A percentile compares a stretch with the other conserved stretches of the same genome.
Conservation (phyloP, 2,113 vertebrate species). For the Leptobrachium leishanense region DNA sequence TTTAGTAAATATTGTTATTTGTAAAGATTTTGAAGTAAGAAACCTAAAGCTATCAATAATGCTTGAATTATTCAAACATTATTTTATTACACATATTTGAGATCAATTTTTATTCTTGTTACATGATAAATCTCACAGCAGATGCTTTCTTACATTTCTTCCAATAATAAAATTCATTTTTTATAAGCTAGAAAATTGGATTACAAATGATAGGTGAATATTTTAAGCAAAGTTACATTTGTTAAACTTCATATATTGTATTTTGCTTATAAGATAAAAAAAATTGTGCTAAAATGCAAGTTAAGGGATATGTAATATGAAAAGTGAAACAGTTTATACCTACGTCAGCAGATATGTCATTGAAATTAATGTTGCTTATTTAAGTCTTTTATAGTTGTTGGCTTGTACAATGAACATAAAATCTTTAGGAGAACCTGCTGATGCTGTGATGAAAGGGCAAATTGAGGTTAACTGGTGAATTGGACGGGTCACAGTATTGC, state of each 20-base stretch:
- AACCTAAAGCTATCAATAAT: too few relatives aligned
- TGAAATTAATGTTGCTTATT: conserved; percentile 37
- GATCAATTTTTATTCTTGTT: too few relatives aligned
- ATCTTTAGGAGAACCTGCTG: conserved; percentile 14
- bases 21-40: too few relatives aligned
- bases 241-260: neutral
- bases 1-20: neutral
- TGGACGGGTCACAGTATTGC: conserved; percentile 6
- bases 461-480: conserved; percentile 35
- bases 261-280: neutral
- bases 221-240: too few relatives aligned
- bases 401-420: conserved; percentile 22
- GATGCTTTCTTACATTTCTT: too few relatives aligned
- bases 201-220: too few relatives aligned
- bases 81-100: too few relatives aligned
- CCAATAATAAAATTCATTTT: too few relatives aligned
- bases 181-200: too few relatives aligned
- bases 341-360: conserved; percentile 42
- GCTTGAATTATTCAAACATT: too few relatives aligned
- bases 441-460: conserved; percentile 13
- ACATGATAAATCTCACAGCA: too few relatives aligned
- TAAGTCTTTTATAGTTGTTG: conserved; percentile 31
- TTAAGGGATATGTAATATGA: conserved; percentile 2
- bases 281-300: conserved; percentile 7
- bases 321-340: conserved; percentile 3